These are phyloP conservation scores for Dolichallabes microphthalmus DNA, from an alignment of 2,113 vertebrate genomes.

Conservation along the genomic window DNA sequence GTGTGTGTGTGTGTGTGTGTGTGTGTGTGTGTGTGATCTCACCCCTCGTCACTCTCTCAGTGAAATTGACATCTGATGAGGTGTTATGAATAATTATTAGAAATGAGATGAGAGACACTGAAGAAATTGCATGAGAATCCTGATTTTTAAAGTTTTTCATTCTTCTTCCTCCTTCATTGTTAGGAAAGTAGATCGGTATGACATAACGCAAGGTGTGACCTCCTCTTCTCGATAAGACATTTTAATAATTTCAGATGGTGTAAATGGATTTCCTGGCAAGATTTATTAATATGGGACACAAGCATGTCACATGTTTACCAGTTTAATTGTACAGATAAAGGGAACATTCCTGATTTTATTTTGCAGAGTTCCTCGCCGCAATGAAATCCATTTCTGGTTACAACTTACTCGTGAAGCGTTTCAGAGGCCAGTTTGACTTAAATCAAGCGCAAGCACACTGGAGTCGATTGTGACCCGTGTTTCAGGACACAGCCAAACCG, in stretches of 20 bases:
- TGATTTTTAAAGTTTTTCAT: no score
- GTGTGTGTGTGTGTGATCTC: conserved; percentile 11
- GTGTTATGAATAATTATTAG: not conserved
- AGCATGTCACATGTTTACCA: not conserved
- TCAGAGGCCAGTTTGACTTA: not conserved
- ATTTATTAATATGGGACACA: not conserved
- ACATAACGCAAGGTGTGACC: no score
- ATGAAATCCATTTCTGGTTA: no score
- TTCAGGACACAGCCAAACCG: not conserved
- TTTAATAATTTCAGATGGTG: no score
- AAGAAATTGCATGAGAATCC: not conserved
- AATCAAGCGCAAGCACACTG: not conserved
- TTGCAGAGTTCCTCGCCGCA: no score
- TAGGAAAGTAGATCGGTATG: not conserved
- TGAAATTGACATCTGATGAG: not conserved
- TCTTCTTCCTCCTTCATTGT: not conserved
- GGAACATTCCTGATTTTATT: no score
- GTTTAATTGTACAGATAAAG: not conserved
- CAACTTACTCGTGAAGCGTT: no score
- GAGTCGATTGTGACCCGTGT: not conserved
- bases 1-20: not conserved
- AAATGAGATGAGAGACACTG: not conserved
- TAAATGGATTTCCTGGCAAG: not conserved
- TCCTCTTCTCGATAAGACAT: no score
- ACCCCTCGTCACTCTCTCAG: not conserved